Percentiles rank a stretch among this genome's conserved stretches.
These are phyloP conservation scores for Myotis myotis DNA, from an alignment of 2,797 vertebrate genomes.

Conservation along the genomic window DNA sequence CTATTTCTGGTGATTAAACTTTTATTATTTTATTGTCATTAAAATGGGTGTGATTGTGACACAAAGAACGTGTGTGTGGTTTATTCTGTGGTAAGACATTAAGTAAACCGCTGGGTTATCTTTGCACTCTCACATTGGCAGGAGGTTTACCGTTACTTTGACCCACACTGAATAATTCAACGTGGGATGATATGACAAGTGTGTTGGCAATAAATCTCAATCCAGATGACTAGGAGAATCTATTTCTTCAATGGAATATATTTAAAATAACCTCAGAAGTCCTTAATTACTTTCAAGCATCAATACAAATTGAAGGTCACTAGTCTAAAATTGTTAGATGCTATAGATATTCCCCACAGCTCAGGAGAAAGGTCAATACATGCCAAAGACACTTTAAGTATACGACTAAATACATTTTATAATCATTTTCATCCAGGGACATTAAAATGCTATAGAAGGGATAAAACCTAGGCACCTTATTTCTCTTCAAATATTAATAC, in stretches of 20 bases:
- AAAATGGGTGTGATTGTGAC: not conserved
- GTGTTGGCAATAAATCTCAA: conserved; percentile 16
- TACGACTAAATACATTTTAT: not conserved
- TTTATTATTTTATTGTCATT: not conserved
- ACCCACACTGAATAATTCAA: not conserved
- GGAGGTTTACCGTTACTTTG: not conserved
- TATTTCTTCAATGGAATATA: conserved; percentile 47
- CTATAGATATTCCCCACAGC: not conserved
- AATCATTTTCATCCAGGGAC: not conserved
- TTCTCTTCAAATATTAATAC: conserved; percentile 40
- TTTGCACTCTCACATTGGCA: not conserved
- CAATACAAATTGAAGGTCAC: conserved; percentile 21
- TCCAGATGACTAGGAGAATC: not conserved
- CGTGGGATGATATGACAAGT: not conserved
- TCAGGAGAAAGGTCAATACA: not conserved
- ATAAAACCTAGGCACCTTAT: not conserved
- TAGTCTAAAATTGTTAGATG: not conserved
- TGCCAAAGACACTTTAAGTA: not conserved
- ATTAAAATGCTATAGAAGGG: not conserved
- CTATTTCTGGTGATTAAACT: not conserved
- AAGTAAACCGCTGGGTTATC: not conserved
- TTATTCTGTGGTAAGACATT: not conserved
- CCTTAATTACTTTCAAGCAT: conserved; percentile 28
- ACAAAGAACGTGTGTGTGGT: not conserved
- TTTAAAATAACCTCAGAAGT: conserved; percentile 47